Evolutionary conservation across 1,140 invertebrate species (phyloP).

Genomic region (Neodiprion lecontei): DNA sequence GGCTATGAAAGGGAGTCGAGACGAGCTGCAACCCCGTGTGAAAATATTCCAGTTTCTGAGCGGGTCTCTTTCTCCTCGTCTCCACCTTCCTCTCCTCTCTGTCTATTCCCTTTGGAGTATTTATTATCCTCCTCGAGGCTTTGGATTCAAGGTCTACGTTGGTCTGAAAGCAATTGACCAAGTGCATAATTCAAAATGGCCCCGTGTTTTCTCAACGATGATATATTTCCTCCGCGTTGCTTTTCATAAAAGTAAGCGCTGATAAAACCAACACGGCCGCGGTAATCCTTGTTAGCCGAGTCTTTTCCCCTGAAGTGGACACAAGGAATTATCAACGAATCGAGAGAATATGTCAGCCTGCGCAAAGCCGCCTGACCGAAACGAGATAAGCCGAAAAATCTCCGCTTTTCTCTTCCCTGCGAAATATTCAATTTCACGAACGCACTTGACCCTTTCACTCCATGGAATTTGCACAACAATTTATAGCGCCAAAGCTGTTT

Average conservation of each 20-base stretch:
- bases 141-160: not conserved
- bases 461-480: no score
- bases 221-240: not conserved
- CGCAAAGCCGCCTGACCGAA: no score
- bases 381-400: no score
- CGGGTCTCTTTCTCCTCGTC: not conserved
- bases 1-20: no score
- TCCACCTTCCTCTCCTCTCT: not conserved
- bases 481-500: no score
- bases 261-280: not conserved
- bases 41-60: not conserved
- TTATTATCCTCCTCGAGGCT: not conserved
- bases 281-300: not conserved
- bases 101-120: not conserved
- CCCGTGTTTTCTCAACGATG: not conserved
- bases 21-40: no score
- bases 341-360: not conserved
- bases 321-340: not conserved
- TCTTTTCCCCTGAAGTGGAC: not conserved
- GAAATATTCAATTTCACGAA: no score
- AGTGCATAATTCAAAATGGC: conserved; percentile 2
- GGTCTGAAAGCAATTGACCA: not conserved
- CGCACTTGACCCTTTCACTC: no score
- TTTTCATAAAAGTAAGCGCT: not conserved
- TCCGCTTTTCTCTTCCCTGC: no score